These are phyloP conservation scores for Seira ritae DNA, from an alignment of 2,888 invertebrate genomes.

Conservation along the genomic window DNA sequence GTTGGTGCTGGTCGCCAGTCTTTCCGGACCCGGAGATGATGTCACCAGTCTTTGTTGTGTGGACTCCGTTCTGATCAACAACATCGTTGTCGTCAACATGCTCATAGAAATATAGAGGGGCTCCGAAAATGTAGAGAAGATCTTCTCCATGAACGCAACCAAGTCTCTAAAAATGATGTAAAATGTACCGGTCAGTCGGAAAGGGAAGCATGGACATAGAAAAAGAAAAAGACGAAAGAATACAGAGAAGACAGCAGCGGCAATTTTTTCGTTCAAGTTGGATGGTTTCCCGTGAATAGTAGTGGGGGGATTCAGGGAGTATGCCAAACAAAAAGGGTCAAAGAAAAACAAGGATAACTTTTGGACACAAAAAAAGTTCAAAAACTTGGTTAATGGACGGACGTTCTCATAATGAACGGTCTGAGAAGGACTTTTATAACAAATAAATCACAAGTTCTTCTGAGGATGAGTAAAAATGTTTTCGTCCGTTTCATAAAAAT, in stretches of 20 bases:
- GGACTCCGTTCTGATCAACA: conserved; percentile 15
- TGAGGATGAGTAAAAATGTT: not conserved
- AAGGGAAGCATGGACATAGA: conserved; percentile 2
- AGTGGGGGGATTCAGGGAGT: not conserved
- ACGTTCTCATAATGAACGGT: not conserved
- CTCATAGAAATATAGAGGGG: conserved; percentile 80
- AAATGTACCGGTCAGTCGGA: conserved; percentile 6
- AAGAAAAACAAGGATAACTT: not conserved
- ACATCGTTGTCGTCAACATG: conserved; percentile 51
- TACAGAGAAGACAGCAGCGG: not conserved
- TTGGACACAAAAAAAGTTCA: not conserved
- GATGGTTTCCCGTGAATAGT: not conserved
- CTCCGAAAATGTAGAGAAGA: conserved; percentile 92
- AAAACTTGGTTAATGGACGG: conserved; percentile 6
- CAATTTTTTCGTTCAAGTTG: conserved; percentile 4
- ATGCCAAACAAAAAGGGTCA: conserved; percentile 11
- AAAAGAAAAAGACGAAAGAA: not conserved
- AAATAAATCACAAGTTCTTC: not conserved
- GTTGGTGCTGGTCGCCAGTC: conserved; percentile 34
- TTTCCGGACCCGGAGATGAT: conserved; percentile 49
- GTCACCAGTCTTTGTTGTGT: conserved; percentile 36
- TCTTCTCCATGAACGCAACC: conserved; percentile 96
- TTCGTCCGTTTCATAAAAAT: conserved; percentile 1
- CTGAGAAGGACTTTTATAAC: not conserved
- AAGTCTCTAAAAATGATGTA: conserved; percentile 81